phyloP scores from a whole-genome alignment of 2,113 vertebrate genomes.

The Verasper variegatus region DNA sequence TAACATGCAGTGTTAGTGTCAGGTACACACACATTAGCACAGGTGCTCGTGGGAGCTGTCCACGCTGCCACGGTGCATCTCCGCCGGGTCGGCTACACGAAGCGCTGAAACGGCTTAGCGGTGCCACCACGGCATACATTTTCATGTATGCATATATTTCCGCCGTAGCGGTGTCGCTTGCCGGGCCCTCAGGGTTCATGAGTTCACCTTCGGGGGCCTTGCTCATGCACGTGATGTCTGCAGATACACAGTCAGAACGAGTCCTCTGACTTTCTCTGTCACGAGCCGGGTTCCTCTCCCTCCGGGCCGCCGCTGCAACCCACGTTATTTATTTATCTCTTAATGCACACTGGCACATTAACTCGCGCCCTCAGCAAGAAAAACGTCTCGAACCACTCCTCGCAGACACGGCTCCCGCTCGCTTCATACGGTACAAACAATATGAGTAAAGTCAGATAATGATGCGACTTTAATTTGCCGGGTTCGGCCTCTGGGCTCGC shows the following conservation, averaged over 20 bases:
- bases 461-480: slow-evolving; percentile 49
- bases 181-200: slow-evolving; percentile 2
- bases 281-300: slow-evolving; percentile 20
- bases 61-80: slow-evolving; percentile 1
- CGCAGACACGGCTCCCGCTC: slow-evolving; percentile 30
- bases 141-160: slow-evolving; percentile 39
- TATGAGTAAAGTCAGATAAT: slow-evolving; percentile 60
- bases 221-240: slow-evolving; percentile 26
- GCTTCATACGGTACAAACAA: slow-evolving; percentile 53
- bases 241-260: slow-evolving; percentile 12
- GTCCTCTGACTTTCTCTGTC: slow-evolving; percentile 42
- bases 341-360: slow-evolving; percentile 38
- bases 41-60: slow-evolving; percentile 20
- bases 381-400: slow-evolving; percentile 17
- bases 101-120: slow-evolving; percentile 1
- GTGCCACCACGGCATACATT: not conserved
- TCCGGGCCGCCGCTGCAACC: slow-evolving; percentile 5
- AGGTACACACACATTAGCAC: not conserved
- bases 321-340: slow-evolving; percentile 29
- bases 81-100: slow-evolving; percentile 19
- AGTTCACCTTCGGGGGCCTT: not conserved
- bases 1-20: not conserved
- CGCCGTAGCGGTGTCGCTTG: slow-evolving; percentile 8
- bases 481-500: not conserved
- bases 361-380: slow-evolving; percentile 33